Percentiles rank a stretch among this genome's conserved stretches.
Evolutionary conservation across 2,113 vertebrate species (phyloP).

Genomic region (Leptosomus discolor): DNA sequence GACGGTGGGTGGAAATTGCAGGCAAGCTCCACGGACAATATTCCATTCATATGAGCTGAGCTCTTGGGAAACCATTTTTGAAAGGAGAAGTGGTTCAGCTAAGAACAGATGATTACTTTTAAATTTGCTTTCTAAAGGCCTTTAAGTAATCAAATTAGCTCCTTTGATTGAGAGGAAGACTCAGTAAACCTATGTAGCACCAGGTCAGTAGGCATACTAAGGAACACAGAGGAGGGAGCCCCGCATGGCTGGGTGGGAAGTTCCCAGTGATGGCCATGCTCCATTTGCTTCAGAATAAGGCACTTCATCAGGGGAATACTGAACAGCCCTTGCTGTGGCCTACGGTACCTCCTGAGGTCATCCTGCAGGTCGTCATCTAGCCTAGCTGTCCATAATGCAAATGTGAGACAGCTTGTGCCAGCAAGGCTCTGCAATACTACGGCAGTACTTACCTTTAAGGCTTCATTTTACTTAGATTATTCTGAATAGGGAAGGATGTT

Average conservation of each 20-base stretch:
- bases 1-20: background rate
- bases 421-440: rapidly evolving
- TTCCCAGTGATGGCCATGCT: background rate
- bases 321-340: background rate
- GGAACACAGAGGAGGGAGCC: background rate
- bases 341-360: background rate
- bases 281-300: background rate
- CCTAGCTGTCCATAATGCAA: background rate
- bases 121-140: background rate
- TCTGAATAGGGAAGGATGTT: background rate
- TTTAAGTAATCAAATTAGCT: background rate
- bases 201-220: background rate
- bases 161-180: background rate
- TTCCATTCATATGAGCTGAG: background rate
- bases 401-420: background rate
- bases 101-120: background rate
- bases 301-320: background rate
- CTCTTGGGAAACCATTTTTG: background rate
- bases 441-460: background rate
- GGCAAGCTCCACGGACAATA: background rate
- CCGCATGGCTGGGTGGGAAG: background rate
- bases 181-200: background rate
- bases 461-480: background rate
- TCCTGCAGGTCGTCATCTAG: background rate
- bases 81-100: background rate